A percentile compares a stretch with the other conserved stretches of the same genome.
These are phyloP conservation scores for Urocitellus parryii DNA, from an alignment of 2,113 vertebrate species.

Conservation along the genomic window DNA sequence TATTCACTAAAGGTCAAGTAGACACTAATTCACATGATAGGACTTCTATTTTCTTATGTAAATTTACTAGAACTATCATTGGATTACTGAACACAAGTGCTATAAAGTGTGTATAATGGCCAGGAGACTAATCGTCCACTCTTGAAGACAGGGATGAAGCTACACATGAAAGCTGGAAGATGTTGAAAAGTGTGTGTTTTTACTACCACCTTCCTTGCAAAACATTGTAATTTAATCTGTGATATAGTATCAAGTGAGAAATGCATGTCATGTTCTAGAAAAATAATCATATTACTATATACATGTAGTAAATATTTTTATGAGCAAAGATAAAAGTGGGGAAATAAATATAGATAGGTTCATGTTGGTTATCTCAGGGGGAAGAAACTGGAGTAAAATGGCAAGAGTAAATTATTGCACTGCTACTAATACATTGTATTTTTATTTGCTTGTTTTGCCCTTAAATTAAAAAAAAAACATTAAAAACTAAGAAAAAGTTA, in stretches of 20 bases:
- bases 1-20: neutral
- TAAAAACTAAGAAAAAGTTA: neutral
- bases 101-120: neutral
- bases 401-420: neutral
- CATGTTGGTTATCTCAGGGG: neutral
- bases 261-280: neutral
- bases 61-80: neutral
- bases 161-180: neutral
- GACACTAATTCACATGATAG: neutral
- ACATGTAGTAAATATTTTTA: neutral
- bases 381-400: neutral
- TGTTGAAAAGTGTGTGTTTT: neutral
- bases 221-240: neutral
- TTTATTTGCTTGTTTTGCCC: neutral
- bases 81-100: neutral
- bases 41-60: neutral
- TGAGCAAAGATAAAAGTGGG: neutral
- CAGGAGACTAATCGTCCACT: neutral
- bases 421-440: neutral
- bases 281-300: neutral
- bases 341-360: neutral
- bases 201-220: neutral
- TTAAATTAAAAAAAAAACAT: neutral
- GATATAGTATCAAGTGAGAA: neutral
- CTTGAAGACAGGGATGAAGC: neutral